Percentiles rank a stretch among this genome's conserved stretches.
phyloP scores from a whole-genome alignment of 1,140 invertebrate genomes.

The Rhizoglyphus robini region DNA sequence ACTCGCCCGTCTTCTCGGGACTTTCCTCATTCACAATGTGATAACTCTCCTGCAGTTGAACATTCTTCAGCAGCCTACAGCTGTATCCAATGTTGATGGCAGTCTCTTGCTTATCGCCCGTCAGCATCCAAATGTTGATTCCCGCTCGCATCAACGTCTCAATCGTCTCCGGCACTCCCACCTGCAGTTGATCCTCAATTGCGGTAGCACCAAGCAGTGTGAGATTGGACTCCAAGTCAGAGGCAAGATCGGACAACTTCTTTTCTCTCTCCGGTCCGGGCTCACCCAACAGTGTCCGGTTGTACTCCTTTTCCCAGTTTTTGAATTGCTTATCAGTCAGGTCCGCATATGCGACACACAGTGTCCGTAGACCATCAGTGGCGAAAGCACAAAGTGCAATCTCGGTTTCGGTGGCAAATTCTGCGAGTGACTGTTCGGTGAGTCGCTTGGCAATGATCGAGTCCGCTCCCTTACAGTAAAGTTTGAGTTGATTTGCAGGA shows the following conservation, averaged over 20 bases:
- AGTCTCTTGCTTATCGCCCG: slow-evolving; percentile 98
- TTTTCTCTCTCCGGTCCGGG: neutral
- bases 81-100: slow-evolving; percentile 97
- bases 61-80: slow-evolving; percentile 64
- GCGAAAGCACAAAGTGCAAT: slow-evolving; percentile 86
- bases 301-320: slow-evolving; percentile 29
- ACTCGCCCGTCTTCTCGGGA: slow-evolving; percentile 49
- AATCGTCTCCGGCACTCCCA: slow-evolving; percentile 80
- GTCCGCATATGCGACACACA: slow-evolving; percentile 71
- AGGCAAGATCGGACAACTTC: slow-evolving; percentile 4
- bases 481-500: slow-evolving; percentile 59
- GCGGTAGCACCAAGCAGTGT: slow-evolving; percentile 76
- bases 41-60: slow-evolving; percentile 53
- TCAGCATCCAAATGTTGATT: slow-evolving; percentile 90
- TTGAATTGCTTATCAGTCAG: slow-evolving; percentile 54
- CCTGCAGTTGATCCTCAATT: slow-evolving; percentile 92
- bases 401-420: slow-evolving; percentile 52
- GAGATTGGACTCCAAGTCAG: slow-evolving; percentile 43
- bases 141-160: slow-evolving; percentile 72
- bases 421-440: slow-evolving; percentile 30
- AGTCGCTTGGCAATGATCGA: slow-evolving; percentile 62
- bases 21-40: slow-evolving; percentile 83
- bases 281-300: slow-evolving; percentile 11
- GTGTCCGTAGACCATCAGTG: slow-evolving; percentile 53
- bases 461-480: slow-evolving; percentile 81